phyloP scores from a whole-genome alignment of 2,888 invertebrate species.

The Argynnis bischoffii region DNA sequence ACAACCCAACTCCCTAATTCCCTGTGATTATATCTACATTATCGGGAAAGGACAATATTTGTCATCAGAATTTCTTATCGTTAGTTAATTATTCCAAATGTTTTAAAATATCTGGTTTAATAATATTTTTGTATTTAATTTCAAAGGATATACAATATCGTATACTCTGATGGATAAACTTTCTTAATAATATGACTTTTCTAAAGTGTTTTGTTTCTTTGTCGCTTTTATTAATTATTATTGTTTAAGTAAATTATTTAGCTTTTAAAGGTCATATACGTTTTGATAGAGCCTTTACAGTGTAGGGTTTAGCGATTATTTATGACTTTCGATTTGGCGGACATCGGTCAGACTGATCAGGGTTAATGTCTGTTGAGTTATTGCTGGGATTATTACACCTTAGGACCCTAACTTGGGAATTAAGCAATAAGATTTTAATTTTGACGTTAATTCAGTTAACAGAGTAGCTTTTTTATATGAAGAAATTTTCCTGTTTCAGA shows the following conservation, averaged over 20 bases:
- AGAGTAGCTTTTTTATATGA: not conserved
- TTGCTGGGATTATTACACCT: constrained; percentile 13
- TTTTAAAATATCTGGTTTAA: constrained; percentile 1
- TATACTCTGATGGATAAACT: not conserved
- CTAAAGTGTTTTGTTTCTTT: not conserved
- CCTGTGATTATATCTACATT: constrained; percentile 65
- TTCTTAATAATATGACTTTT: constrained; percentile 3
- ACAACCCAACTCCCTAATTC: constrained; percentile 63
- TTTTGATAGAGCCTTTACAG: not conserved
- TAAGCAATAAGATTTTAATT: not conserved
- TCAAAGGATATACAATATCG: not conserved
- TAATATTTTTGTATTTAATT: not conserved
- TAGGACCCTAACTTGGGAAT: not conserved
- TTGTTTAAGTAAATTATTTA: no score
- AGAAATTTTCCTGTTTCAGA: no score
- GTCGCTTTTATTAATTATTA: not conserved
- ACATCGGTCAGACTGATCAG: constrained; percentile 17
- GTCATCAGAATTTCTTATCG: constrained; percentile 50
- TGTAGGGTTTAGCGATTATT: constrained; percentile 6
- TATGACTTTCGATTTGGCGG: constrained; percentile 6
- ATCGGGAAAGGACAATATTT: constrained; percentile 47
- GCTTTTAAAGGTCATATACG: no score
- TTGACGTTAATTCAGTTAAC: not conserved
- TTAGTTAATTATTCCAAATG: constrained; percentile 45
- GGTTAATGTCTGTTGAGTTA: constrained; percentile 22